Percentiles rank a stretch among this genome's conserved stretches.
phyloP scores from a whole-genome alignment of 2,113 vertebrate species.

The Strix uralensis region DNA sequence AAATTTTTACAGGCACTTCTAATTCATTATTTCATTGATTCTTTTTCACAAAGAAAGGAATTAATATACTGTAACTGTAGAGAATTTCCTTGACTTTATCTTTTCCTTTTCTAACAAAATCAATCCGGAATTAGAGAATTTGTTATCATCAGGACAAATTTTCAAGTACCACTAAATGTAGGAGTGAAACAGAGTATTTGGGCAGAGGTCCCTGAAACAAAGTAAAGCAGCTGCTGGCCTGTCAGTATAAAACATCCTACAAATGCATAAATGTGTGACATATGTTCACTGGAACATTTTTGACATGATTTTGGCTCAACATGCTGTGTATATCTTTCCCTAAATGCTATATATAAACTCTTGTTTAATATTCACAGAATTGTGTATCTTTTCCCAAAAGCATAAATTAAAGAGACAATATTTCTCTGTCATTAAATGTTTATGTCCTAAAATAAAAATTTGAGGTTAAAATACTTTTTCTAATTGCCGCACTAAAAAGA shows the following conservation, averaged over 20 bases:
- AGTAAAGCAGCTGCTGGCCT: constrained; percentile 29
- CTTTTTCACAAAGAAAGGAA: background rate
- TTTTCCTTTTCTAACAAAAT: background rate
- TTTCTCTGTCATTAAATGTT: constrained; percentile 29
- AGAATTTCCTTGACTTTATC: background rate
- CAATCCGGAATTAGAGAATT: background rate
- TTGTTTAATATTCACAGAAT: constrained; percentile 10
- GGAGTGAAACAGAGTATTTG: background rate
- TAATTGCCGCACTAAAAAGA: background rate
- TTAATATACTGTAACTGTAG: background rate
- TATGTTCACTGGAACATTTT: constrained; percentile 28
- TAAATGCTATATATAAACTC: background rate
- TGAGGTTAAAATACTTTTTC: background rate
- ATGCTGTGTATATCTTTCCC: background rate
- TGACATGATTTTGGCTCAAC: constrained; percentile 5
- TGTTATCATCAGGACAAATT: background rate
- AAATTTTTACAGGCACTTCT: background rate
- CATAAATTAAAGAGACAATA: background rate
- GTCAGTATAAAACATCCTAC: background rate
- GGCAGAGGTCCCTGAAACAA: constrained; percentile 16
- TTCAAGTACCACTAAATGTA: background rate
- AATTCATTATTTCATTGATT: background rate
- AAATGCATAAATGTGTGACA: constrained; percentile 25
- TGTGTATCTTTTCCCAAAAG: constrained; percentile 11
- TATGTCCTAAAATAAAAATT: constrained; percentile 15